Conservation (phyloP, 1,140 invertebrate genomes). For the Drosophila varians region DNA sequence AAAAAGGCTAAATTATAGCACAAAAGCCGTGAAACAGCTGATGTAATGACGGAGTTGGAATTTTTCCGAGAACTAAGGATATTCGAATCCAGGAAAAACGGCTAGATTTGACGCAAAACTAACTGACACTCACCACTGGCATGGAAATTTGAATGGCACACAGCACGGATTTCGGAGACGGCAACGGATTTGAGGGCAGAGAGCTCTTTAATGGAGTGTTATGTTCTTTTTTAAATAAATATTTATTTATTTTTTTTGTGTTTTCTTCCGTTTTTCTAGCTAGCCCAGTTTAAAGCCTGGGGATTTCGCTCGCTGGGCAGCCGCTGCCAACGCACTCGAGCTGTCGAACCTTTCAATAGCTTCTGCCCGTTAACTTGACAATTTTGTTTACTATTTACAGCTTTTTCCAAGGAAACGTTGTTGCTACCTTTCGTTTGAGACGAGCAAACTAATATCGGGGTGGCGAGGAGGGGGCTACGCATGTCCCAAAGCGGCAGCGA, state of each 20-base stretch:
- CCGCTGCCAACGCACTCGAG: conserved; percentile 11
- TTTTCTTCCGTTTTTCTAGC: background rate
- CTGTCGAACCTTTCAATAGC: conserved; percentile 19
- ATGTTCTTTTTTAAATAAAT: conserved; percentile 4
- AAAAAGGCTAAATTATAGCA: conserved; percentile 31
- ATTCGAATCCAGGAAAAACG: background rate
- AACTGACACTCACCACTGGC: conserved; percentile 17
- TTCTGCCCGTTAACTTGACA: conserved; percentile 58
- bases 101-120: conserved; percentile 19
- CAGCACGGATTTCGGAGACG: conserved; percentile 13
- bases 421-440: conserved; percentile 55
- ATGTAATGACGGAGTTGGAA: conserved; percentile 24
- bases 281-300: background rate
- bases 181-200: conserved; percentile 1
- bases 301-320: conserved; percentile 14
- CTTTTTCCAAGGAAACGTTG: conserved; percentile 78
- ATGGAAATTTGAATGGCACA: conserved; percentile 55
- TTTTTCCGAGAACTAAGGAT: background rate
- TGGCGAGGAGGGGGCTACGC: conserved; percentile 4
- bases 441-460: conserved; percentile 10
- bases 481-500: background rate
- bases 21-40: conserved; percentile 35
- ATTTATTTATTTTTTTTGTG: background rate
- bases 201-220: conserved; percentile 8
- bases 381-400: conserved; percentile 82